Base-by-base conservation (phyloP, 1,140 invertebrate genomes). In the Tribolium castaneum region DNA sequence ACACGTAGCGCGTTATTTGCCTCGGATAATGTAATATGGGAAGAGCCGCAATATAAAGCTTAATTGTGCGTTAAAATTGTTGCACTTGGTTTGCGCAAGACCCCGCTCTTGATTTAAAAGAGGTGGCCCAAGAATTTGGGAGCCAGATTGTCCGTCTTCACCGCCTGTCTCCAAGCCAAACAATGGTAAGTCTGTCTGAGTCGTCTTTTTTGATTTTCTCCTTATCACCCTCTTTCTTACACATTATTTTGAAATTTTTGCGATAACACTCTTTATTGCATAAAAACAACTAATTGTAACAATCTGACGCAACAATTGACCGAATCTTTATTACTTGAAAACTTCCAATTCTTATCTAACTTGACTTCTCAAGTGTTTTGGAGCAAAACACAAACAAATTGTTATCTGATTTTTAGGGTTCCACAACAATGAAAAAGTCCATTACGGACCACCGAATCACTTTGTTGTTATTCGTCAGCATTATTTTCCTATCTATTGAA, bases 331-430 rank as follows among this genome's bases (percentile, higher is more conserved):
- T 30, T 30, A 30, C 25, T 5, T 30, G 25, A 30, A 45, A 45
- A 10, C n/a, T 45, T 45, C 9, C 7, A 45, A 59, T 52, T 19
- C 7, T 59, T 59, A 59, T 59, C 54, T 9, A 25, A 59, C 19
- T 59, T 59, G 19, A 56, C 52, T 56, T 25, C 30, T 59, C 54
- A 30, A 59, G 14, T 59, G 54, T 59, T 59, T 59, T 59, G 5
- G 9, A 34, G 6, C 13, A 14, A 19, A 52, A 52, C 51, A 25
- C 5, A 59, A 59, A 59, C 7, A 59, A 59, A 59, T 59, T 22
- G 5, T 59, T 59, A 59, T 59, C 54, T 16, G 7, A 12, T 30
- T 59, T 59, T 59, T 59, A 10, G 30, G 54, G 19, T 7, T 30
- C n/a, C n/a, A 6, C 19, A 22, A 59, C 22, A 6, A 30, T 25